phyloP scores from a whole-genome alignment of 1,140 invertebrate species.

The Colletes gigas region DNA sequence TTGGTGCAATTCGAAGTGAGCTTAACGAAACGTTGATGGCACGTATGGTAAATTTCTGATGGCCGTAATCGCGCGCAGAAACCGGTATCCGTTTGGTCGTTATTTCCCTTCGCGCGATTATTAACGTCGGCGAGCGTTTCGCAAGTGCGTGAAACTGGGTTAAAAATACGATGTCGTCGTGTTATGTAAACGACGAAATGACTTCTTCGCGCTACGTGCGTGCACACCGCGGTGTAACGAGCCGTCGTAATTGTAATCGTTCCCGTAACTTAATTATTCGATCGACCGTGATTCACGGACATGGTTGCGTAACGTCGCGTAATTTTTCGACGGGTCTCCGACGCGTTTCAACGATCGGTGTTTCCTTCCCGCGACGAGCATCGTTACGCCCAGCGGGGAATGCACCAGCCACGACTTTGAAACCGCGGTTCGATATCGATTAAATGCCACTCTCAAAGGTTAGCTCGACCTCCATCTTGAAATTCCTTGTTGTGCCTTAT shows the following conservation, averaged over 20 bases:
- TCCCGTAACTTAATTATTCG: background rate
- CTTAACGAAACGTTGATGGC: too few relatives aligned
- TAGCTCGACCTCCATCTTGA: slow-evolving; percentile 30
- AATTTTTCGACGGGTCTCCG: too few relatives aligned
- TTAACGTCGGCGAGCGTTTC: background rate
- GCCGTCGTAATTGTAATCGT: background rate
- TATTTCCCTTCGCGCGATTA: slow-evolving; percentile 2
- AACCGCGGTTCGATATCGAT: slow-evolving; percentile 57
- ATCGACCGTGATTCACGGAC: background rate
- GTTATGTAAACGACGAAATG: background rate
- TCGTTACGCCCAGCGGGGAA: too few relatives aligned
- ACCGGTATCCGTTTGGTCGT: slow-evolving; percentile 1
- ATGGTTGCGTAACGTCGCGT: background rate
- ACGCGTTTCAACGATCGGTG: too few relatives aligned
- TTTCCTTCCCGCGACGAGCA: background rate
- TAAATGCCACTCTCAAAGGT: slow-evolving; percentile 49
- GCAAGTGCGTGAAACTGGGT: slow-evolving; percentile 2
- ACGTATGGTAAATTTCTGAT: background rate
- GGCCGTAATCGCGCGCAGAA: background rate
- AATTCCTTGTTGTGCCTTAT: slow-evolving; percentile 9
- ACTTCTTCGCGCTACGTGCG: background rate
- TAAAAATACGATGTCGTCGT: background rate
- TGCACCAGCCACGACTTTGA: slow-evolving; percentile 47
- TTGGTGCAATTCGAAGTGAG: background rate
- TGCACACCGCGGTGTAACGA: too few relatives aligned